Evolutionary conservation across 2,888 invertebrate genomes (phyloP).

Genomic region (Carterocephalus palaemon): DNA sequence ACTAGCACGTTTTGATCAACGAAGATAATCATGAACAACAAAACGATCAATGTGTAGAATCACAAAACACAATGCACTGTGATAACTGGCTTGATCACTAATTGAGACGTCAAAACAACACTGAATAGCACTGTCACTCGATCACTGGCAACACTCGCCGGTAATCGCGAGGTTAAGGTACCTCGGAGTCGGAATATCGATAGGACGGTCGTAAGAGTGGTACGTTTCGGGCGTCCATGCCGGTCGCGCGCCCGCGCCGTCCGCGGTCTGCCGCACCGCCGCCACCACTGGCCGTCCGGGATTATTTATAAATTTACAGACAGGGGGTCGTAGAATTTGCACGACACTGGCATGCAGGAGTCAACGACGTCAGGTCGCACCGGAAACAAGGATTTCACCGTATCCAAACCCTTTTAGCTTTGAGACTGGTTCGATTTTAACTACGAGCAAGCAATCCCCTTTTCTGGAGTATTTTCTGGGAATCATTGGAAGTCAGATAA

Average conservation of each 20-base stretch:
- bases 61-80: constrained; percentile 10
- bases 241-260: constrained; percentile 77
- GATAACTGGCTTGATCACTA: constrained; percentile 2
- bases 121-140: constrained; percentile 24
- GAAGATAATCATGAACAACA: not conserved
- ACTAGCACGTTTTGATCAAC: constrained; percentile 12
- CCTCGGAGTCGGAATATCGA: constrained; percentile 26
- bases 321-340: constrained; percentile 78
- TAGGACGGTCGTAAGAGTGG: constrained; percentile 51
- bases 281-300: constrained; percentile 76
- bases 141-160: constrained; percentile 9
- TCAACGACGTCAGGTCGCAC: constrained; percentile 59
- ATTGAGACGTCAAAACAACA: constrained; percentile 19
- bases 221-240: constrained; percentile 55
- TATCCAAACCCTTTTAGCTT: not conserved
- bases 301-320: constrained; percentile 78
- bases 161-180: constrained; percentile 18
- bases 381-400: constrained; percentile 48
- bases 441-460: constrained; percentile 1
- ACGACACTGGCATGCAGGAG: constrained; percentile 65
- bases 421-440: constrained; percentile 1
- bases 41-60: constrained; percentile 1
- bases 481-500: not conserved
- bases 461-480: not conserved
- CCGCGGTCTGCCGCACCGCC: constrained; percentile 73